A percentile compares a stretch with the other conserved stretches of the same genome.
Conservation (phyloP, 2,888 invertebrate species). For the Xestia sexstrigata region DNA sequence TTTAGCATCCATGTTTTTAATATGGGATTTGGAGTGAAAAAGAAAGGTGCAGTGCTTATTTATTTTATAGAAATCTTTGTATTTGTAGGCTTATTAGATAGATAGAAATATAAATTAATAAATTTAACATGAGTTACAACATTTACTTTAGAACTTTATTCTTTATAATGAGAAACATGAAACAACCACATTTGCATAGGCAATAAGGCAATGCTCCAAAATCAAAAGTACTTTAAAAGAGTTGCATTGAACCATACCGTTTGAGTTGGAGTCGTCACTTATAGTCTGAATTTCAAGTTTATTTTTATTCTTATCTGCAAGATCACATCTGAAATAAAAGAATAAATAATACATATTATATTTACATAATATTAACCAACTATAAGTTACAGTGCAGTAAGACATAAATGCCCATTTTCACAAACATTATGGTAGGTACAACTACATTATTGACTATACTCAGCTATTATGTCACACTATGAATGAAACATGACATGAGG, state of each 20-base stretch:
- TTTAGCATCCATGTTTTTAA: neutral
- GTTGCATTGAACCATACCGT: slow-evolving; percentile 69
- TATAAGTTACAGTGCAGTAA: neutral
- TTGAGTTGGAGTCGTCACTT: slow-evolving; percentile 73
- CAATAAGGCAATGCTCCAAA: neutral
- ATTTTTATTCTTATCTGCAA: slow-evolving; percentile 75
- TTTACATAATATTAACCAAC: neutral
- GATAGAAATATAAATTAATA: too few relatives aligned
- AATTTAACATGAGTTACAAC: neutral
- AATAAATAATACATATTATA: neutral
- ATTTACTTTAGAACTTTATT: neutral
- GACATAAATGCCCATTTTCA: neutral
- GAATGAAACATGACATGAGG: neutral
- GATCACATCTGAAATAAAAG: slow-evolving; percentile 75
- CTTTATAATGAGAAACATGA: neutral
- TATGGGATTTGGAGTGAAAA: slow-evolving; percentile 8
- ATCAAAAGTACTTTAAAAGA: neutral
- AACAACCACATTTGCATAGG: neutral
- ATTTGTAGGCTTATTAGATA: neutral
- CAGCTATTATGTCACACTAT: neutral
- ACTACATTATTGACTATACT: neutral
- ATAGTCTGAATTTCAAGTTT: slow-evolving; percentile 77
- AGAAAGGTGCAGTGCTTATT: neutral
- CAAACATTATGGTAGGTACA: neutral
- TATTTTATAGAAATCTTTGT: neutral